Evolutionary conservation across 2,797 vertebrate species (phyloP).

Genomic region (Nyctalus aviator): DNA sequence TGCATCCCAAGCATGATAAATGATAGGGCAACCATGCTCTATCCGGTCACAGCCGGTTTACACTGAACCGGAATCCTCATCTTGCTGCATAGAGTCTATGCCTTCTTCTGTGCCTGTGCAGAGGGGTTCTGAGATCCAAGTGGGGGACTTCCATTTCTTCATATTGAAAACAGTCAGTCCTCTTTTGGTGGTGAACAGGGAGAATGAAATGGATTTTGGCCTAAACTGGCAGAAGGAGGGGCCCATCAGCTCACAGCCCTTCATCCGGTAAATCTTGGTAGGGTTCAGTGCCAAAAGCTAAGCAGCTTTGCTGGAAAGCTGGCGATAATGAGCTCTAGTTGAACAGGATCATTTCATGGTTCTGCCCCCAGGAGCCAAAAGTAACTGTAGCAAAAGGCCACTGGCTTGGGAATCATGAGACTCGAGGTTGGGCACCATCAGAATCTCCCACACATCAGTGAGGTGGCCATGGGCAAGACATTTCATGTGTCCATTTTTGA

Average conservation of each 20-base stretch:
- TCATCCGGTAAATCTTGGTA: neutral
- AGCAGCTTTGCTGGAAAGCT: constrained; percentile 29
- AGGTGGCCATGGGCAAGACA: neutral
- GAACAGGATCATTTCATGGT: neutral
- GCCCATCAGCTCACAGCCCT: neutral
- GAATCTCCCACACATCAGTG: neutral
- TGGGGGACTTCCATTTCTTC: neutral
- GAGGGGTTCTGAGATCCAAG: neutral
- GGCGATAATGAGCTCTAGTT: neutral
- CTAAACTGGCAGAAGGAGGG: neutral
- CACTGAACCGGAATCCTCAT: neutral
- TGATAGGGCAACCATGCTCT: neutral
- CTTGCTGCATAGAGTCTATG: no score
- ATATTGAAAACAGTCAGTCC: neutral
- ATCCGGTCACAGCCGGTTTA: neutral
- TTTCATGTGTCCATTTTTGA: neutral
- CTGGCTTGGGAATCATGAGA: neutral
- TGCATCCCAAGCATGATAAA: neutral
- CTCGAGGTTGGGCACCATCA: neutral
- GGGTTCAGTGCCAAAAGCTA: neutral
- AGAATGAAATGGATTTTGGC: neutral
- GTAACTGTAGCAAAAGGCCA: neutral
- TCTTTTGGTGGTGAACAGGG: neutral
- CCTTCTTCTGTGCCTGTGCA: neutral
- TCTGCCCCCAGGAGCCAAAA: constrained; percentile 26